Base-by-base conservation (phyloP, 2,113 vertebrate genomes). In the Cyanoderma ruficeps region DNA sequence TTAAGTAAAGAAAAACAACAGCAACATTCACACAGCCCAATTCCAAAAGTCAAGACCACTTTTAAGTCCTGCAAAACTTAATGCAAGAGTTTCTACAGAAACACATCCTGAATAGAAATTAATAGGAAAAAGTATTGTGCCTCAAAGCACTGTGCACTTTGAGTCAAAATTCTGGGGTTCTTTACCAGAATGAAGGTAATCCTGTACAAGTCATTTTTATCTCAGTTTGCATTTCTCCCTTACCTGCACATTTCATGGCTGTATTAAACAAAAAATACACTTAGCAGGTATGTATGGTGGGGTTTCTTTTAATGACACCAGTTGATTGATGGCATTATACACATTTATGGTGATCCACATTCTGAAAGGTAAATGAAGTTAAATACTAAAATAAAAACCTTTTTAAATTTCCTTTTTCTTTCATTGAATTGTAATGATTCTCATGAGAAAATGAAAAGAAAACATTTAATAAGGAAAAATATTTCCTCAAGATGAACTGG, bases 21-120 rank as follows among this genome's bases (percentile, higher is more conserved):
- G 2, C 15, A 71, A 35, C 30, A 39, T 60, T 80, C 30, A 80
- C 0, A 0, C 12, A 86, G 12, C 11, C 15, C 8, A 37, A 1
- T 64, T 83, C 41, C 3, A 22, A 69, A 92, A 55, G 5, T 8
- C 18, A 63, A 5, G 46, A 52, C 1, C 5, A 22, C 19, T 57
- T 72, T n/a, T 37, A 83, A 22, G 25, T 74, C 10, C 15, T 65
- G 11, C 4, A 89, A 74, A 88, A 83, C 39, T 12, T 24, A 37
- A n/a, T 74, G 37, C 28, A 65, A 16, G 33, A n/a, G 21, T n/a
- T 8, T 53, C 37, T 44, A 65, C 5, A 74, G 24, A 76, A 49
- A 77, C 5, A 22, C 11, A 39, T 2, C 3, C 15, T 57, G 47
- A 92, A 86, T 11, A 82, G 23, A 85, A 88, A 65, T 41, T 2